phyloP scores from a whole-genome alignment of 2,113 vertebrate species.

The Mohoua ochrocephala region DNA sequence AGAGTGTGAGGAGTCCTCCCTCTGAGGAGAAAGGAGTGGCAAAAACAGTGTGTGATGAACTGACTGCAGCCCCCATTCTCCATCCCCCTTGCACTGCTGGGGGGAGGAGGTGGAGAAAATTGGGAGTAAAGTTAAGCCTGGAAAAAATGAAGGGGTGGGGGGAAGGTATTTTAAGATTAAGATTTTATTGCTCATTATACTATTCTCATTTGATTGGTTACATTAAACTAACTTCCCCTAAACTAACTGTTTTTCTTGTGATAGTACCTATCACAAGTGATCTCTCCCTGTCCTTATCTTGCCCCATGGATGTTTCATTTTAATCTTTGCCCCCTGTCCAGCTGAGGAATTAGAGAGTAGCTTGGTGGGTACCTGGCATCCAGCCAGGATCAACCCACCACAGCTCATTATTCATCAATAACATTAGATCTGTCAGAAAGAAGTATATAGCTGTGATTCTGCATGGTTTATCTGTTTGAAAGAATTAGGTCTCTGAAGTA shows the following conservation, averaged over 20 bases:
- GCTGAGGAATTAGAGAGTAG: background rate
- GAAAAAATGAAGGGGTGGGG: background rate
- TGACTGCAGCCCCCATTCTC: background rate
- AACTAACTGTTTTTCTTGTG: background rate
- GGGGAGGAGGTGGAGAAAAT: background rate
- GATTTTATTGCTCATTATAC: background rate
- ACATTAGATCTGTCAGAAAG: background rate
- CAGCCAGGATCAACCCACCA: background rate
- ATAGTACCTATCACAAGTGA: background rate
- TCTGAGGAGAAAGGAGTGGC: background rate
- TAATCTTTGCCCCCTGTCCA: background rate
- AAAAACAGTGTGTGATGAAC: background rate
- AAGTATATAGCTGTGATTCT: background rate
- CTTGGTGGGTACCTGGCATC: background rate
- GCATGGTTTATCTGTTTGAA: background rate
- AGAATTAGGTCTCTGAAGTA: background rate
- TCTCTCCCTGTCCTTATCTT: background rate
- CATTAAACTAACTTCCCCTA: background rate
- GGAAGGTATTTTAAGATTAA: background rate
- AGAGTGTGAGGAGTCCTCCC: background rate
- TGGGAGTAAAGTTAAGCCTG: background rate
- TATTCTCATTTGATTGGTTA: background rate
- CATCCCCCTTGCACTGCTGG: background rate
- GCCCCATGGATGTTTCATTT: background rate
- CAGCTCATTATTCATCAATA: background rate